These are phyloP conservation scores for Lasioglossum marginatum DNA, from an alignment of 2,888 invertebrate genomes.

Conservation along the genomic window DNA sequence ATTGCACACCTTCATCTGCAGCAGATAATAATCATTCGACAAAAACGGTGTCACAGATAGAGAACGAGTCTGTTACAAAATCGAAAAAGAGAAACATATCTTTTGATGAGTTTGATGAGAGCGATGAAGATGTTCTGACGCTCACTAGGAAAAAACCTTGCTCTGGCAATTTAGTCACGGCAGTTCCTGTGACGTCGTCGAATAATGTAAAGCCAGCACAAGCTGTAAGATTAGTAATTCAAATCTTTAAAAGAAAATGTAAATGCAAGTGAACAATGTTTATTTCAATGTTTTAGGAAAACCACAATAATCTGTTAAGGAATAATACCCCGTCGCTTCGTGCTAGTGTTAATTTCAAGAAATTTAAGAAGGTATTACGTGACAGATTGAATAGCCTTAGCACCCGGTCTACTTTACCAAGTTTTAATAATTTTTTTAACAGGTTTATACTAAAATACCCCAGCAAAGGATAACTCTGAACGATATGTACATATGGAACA, in stretches of 20 bases:
- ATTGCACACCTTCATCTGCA: not conserved
- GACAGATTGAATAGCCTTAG: not conserved
- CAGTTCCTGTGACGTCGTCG: not conserved
- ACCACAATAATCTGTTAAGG: not conserved
- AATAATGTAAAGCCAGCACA: not conserved
- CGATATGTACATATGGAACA: conserved; percentile 38
- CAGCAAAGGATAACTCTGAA: conserved; percentile 20
- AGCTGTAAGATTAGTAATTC: not conserved
- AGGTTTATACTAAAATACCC: conserved; percentile 16
- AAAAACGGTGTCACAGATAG: not conserved
- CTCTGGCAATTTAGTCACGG: not conserved
- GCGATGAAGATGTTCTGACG: not conserved
- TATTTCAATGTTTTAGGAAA: conserved; percentile 24
- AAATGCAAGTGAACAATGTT: not conserved
- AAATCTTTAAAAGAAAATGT: not conserved
- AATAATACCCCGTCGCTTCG: not conserved
- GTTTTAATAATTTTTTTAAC: not conserved
- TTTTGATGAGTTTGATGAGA: not conserved
- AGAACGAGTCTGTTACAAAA: not conserved
- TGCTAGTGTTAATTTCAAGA: not conserved
- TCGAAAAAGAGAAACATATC: not conserved
- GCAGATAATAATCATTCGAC: not conserved
- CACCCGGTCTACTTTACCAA: not conserved
- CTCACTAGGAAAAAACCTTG: not conserved
- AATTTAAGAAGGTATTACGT: conserved; percentile 36